phyloP scores from a whole-genome alignment of 2,888 invertebrate genomes.

The Hyppa rectilinea region DNA sequence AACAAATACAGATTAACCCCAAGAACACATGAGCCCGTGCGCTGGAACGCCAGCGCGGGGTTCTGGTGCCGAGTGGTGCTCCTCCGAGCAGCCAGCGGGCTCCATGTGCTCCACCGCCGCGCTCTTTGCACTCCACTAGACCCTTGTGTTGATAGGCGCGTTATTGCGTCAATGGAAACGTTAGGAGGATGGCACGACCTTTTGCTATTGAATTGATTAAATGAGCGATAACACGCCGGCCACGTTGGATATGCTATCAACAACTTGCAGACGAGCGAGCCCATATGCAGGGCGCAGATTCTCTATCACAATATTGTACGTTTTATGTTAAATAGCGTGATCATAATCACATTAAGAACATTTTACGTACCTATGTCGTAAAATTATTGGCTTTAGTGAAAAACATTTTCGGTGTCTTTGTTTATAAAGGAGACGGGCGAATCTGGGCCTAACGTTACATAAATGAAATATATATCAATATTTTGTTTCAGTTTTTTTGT shows the following conservation, averaged over 20 bases:
- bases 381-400: conserved; percentile 16
- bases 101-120: background rate
- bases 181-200: conserved; percentile 64
- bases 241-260: conserved; percentile 38
- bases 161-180: conserved; percentile 56
- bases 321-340: conserved; percentile 12
- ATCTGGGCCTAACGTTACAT: too few relatives aligned
- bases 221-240: conserved; percentile 51
- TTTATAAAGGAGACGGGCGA: too few relatives aligned
- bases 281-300: conserved; percentile 33
- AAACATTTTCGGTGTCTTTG: too few relatives aligned
- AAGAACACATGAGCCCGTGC: background rate
- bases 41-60: background rate
- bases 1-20: too few relatives aligned
- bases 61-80: background rate
- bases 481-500: too few relatives aligned
- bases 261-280: conserved; percentile 46
- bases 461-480: too few relatives aligned
- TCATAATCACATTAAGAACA: conserved; percentile 10
- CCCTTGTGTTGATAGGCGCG: conserved; percentile 20
- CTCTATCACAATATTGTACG: conserved; percentile 3
- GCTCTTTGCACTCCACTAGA: conserved; percentile 10
- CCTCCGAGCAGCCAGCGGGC: background rate
- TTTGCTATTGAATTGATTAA: conserved; percentile 64
- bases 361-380: too few relatives aligned